Base-by-base conservation (phyloP, 1,140 invertebrate species). In the Eulimnadia texana region DNA sequence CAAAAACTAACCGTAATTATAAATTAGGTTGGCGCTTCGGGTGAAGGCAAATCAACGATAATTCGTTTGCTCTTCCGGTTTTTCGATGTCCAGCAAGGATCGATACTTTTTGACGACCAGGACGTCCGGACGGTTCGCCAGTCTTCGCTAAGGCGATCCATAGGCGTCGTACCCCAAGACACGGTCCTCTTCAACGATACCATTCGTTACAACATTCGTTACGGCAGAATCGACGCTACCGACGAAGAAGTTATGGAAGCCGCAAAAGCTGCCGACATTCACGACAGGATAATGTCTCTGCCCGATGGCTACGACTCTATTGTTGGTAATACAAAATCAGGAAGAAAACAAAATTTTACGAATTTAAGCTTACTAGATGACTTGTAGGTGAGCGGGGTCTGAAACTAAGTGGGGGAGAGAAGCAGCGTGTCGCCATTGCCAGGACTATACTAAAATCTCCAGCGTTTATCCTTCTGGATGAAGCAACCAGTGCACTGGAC, bases 81-180 rank as follows among this genome's bases (percentile, higher is more conserved):
- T 72, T 98, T 97, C 74, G 93, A 98, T 72, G 82, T 93, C 3
- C 80, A 88, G 66, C 78, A 81, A 63, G 95, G 95, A 1, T 76
- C 79, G 0, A 90, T 98, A 61, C 69, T 84, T 6, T 85, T 98
- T 60, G 94, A 98, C 77, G 90, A 81, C 54, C 73, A 86, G 70
- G 85, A 94, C 74, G 80, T 95, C 23, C 81, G 84, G 66, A 81
- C 82, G 22, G 84, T 93, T 1, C 85, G 78, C 50, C 90, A 92
- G 71, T 76, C 79, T 50, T 88, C 87, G 16, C 73, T 94, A 23
- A 73, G 90, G 28, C 77, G 79, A 64, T 75, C 78, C 19, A 89
- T 93, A 67, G 93, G 93, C 33, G 92, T 98, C 25, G 94, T 98
- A 33, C 94, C 93, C 1, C 94, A 98, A 74, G 94, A 98, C 70